These are phyloP conservation scores for Brachionus plicatilis DNA, from an alignment of 1,140 invertebrate species.

Conservation along the genomic window DNA sequence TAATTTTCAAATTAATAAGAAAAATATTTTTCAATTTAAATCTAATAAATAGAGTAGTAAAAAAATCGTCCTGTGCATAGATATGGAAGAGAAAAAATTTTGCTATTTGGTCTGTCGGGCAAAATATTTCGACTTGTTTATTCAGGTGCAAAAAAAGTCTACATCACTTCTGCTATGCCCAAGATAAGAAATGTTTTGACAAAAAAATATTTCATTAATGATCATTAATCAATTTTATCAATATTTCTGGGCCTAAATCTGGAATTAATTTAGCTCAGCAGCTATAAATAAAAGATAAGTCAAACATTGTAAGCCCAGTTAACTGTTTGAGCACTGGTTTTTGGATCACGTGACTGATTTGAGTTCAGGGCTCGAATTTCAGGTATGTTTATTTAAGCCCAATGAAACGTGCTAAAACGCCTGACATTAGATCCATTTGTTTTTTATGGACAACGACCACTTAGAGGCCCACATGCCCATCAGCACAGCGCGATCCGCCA, in stretches of 20 bases:
- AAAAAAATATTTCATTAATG: background rate
- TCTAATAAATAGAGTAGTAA: background rate
- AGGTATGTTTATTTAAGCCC: background rate
- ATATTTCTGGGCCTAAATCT: background rate
- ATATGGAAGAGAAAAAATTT: background rate
- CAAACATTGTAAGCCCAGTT: background rate
- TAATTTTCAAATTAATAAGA: background rate
- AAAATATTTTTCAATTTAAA: background rate
- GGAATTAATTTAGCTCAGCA: background rate
- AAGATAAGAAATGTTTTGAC: background rate
- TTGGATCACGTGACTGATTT: background rate
- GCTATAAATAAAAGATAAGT: background rate
- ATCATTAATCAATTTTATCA: background rate
- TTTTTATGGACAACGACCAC: background rate
- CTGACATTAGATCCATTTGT: background rate
- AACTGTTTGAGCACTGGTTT: background rate
- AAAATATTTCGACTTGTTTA: background rate
- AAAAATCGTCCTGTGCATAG: background rate
- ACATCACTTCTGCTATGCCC: background rate
- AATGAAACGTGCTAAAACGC: background rate
- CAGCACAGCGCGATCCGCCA: background rate
- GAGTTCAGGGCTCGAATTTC: background rate
- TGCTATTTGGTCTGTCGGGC: background rate
- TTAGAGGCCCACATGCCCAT: background rate
- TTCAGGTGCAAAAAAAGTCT: background rate